Percentiles rank a stretch among this genome's conserved stretches.
Evolutionary conservation across 2,888 invertebrate species (phyloP).

Genomic region (Mimachlamys varia): DNA sequence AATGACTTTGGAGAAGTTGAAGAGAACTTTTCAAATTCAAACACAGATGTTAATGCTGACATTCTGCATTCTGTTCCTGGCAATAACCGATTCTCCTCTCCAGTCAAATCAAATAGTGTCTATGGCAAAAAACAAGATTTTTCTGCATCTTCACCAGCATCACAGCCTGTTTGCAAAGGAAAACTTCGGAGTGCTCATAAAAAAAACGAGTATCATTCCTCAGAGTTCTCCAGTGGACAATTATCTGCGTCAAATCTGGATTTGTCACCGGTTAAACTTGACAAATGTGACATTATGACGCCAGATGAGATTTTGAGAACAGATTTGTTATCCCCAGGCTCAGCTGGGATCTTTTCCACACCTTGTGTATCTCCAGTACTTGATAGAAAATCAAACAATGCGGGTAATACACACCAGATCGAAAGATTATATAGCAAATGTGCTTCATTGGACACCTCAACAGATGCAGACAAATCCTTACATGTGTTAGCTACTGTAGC

Average conservation of each 20-base stretch:
- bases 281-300: neutral
- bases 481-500: constrained; percentile 42
- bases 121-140: neutral
- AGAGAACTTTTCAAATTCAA: neutral
- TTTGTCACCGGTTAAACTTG: neutral
- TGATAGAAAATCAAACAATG: neutral
- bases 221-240: neutral
- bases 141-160: neutral
- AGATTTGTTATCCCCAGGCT: neutral
- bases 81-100: neutral
- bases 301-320: neutral
- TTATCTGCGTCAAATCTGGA: neutral
- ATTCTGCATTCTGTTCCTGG: neutral
- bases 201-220: neutral
- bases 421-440: constrained; percentile 37
- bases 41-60: neutral
- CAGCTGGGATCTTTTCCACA: neutral
- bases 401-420: neutral
- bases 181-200: neutral
- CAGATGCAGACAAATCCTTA: constrained; percentile 28
- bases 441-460: constrained; percentile 40
- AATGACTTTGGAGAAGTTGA: neutral
- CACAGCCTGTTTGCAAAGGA: neutral
- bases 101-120: neutral
- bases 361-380: neutral